Evolutionary conservation across 2,113 vertebrate species (phyloP).

Genomic region (Arothron firmamentum): DNA sequence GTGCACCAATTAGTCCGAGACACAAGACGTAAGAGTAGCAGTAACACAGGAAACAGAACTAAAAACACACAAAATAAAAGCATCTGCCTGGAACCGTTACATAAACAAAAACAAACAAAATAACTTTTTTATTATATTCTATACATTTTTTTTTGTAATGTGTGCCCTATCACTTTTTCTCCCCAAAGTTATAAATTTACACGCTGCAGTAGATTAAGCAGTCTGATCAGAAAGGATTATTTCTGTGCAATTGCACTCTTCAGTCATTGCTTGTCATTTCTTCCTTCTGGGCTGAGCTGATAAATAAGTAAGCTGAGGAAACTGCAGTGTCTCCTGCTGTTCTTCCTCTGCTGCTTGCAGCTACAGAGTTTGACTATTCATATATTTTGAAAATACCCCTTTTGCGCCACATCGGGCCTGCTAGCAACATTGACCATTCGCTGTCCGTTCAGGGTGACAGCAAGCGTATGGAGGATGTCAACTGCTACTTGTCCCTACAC

Average conservation of each 20-base stretch:
- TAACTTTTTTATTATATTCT: too few species aligned
- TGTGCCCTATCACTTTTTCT: background rate
- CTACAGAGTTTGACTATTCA: background rate
- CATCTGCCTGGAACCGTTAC: too few species aligned
- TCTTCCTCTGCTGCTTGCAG: too few species aligned
- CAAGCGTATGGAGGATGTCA: slow-evolving; percentile 95
- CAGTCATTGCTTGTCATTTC: slow-evolving; percentile 11
- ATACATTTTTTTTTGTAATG: too few species aligned
- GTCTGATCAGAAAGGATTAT: slow-evolving; percentile 2
- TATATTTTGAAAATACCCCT: background rate
- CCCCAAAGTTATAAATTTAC: slow-evolving; percentile 11
- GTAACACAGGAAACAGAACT: too few species aligned
- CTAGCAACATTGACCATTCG: too few species aligned
- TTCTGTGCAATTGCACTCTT: background rate
- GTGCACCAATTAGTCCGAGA: too few species aligned
- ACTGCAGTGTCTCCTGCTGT: too few species aligned
- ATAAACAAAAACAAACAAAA: background rate
- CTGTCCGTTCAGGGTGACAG: slow-evolving; percentile 83
- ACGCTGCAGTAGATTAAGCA: slow-evolving; percentile 5
- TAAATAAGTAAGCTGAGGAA: background rate
- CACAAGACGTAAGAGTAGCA: too few species aligned
- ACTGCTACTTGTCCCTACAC: slow-evolving; percentile 81
- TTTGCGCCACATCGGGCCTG: background rate
- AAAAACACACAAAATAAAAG: too few species aligned
- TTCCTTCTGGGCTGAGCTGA: slow-evolving; percentile 4